A percentile compares a stretch with the other conserved stretches of the same genome.
These are phyloP conservation scores for Chiloscyllium punctatum DNA, from an alignment of 2,797 vertebrate genomes.

Conservation along the genomic window DNA sequence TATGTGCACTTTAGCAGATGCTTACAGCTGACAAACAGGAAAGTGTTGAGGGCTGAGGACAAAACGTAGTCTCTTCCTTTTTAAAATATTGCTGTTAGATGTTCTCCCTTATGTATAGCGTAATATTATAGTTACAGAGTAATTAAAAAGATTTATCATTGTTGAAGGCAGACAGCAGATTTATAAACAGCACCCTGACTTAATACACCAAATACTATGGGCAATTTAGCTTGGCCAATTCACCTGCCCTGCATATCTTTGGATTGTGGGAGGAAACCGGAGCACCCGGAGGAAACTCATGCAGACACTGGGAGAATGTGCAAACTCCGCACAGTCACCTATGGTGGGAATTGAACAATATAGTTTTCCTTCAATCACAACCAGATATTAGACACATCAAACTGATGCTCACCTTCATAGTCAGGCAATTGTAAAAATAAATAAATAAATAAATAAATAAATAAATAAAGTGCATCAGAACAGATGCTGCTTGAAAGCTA, in stretches of 20 bases:
- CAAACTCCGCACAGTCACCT: too few species aligned
- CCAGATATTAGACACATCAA: not conserved
- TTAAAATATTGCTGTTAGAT: not conserved
- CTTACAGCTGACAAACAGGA: not conserved
- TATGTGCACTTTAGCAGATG: not conserved
- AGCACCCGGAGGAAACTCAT: too few species aligned
- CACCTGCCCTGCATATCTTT: too few species aligned
- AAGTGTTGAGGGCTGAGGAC: not conserved
- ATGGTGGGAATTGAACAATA: too few species aligned
- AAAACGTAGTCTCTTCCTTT: not conserved
- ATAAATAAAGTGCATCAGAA: not conserved
- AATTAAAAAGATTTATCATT: not conserved
- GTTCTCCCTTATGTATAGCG: not conserved
- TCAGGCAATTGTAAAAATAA: not conserved
- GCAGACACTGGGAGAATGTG: too few species aligned
- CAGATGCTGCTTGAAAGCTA: not conserved
- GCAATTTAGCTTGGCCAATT: too few species aligned
- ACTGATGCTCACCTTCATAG: not conserved
- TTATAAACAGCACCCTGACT: conserved; percentile 13
- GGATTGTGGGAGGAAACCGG: too few species aligned
- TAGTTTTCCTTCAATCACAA: not conserved
- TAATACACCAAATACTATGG: too few species aligned
- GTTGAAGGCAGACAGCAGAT: not conserved
- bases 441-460: not conserved
- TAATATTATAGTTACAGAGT: too few species aligned